phyloP scores from a whole-genome alignment of 2,113 vertebrate genomes.

The Colistium nudipinnis region DNA sequence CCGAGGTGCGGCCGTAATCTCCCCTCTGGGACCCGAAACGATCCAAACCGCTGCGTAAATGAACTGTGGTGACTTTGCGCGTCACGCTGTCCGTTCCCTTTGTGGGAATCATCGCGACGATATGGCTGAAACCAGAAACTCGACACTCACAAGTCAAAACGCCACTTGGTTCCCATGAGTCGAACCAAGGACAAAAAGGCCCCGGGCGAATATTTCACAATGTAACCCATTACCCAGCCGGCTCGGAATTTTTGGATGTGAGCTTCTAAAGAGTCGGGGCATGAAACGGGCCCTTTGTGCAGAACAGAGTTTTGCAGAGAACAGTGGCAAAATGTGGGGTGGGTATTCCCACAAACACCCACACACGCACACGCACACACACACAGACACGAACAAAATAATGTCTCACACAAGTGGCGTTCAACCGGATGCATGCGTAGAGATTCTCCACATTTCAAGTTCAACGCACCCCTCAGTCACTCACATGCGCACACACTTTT shows the following conservation, averaged over 20 bases:
- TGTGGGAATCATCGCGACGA: slow-evolving; percentile 44
- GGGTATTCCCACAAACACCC: slow-evolving; percentile 58
- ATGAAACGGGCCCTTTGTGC: slow-evolving; percentile 72
- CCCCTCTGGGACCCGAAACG: slow-evolving; percentile 19
- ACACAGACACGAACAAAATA: slow-evolving; percentile 19
- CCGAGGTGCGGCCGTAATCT: slow-evolving; percentile 17
- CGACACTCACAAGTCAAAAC: slow-evolving; percentile 44
- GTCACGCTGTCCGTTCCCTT: slow-evolving; percentile 2
- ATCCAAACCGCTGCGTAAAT: slow-evolving; percentile 20
- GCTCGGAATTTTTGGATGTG: slow-evolving; percentile 60
- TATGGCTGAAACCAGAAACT: slow-evolving; percentile 61
- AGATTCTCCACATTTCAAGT: slow-evolving; percentile 42
- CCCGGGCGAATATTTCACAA: slow-evolving; percentile 51
- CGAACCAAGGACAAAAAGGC: slow-evolving; percentile 67
- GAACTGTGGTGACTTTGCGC: slow-evolving; percentile 41
- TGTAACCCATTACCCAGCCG: slow-evolving; percentile 55
- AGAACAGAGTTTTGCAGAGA: slow-evolving; percentile 63
- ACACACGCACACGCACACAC: slow-evolving; percentile 5
- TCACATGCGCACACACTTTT: slow-evolving; percentile 18
- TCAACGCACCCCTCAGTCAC: slow-evolving; percentile 39
- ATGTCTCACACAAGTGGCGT: slow-evolving; percentile 31
- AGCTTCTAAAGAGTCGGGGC: slow-evolving; percentile 62
- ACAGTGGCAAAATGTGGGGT: slow-evolving; percentile 56
- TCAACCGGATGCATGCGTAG: slow-evolving; percentile 32
- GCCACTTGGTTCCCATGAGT: slow-evolving; percentile 71